A percentile compares a stretch with the other conserved stretches of the same genome.
Conservation (phyloP, 2,888 invertebrate species). For the Meloe dianella region DNA sequence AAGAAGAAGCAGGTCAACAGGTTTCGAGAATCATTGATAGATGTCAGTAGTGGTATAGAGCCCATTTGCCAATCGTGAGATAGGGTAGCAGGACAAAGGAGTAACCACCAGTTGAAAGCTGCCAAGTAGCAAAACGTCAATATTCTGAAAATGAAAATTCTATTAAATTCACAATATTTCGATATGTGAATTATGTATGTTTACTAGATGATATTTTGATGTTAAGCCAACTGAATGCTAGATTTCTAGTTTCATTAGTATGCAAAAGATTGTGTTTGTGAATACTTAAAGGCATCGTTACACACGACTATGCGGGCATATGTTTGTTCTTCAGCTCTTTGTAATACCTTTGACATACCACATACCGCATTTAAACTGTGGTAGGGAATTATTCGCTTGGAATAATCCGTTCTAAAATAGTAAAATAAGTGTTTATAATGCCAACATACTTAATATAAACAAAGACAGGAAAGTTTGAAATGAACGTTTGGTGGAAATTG, state of each 20-base stretch:
- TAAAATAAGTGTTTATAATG: constrained; percentile 6
- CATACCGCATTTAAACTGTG: constrained; percentile 13
- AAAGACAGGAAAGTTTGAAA: background rate
- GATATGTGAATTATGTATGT: background rate
- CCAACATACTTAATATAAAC: constrained; percentile 5
- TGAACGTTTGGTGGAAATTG: background rate
- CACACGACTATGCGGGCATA: constrained; percentile 13
- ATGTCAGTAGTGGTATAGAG: constrained; percentile 78
- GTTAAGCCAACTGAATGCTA: background rate
- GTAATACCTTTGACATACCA: constrained; percentile 17
- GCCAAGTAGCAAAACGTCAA: constrained; percentile 83
- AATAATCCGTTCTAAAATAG: constrained; percentile 4
- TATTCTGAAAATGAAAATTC: constrained; percentile 64
- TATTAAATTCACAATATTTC: background rate
- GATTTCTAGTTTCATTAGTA: constrained; percentile 9
- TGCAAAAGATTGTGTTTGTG: background rate
- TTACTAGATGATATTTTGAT: background rate
- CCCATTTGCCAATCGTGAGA: constrained; percentile 94
- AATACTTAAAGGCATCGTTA: constrained; percentile 7
- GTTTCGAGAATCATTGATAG: constrained; percentile 74
- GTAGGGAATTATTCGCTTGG: constrained; percentile 11
- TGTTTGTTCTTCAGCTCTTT: constrained; percentile 16
- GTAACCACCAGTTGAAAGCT: constrained; percentile 82
- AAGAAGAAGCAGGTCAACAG: constrained; percentile 74
- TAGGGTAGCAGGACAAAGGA: constrained; percentile 78